A percentile compares a stretch with the other conserved stretches of the same genome.
Conservation (phyloP, 2,113 vertebrate species). For the Thermophis baileyi region DNA sequence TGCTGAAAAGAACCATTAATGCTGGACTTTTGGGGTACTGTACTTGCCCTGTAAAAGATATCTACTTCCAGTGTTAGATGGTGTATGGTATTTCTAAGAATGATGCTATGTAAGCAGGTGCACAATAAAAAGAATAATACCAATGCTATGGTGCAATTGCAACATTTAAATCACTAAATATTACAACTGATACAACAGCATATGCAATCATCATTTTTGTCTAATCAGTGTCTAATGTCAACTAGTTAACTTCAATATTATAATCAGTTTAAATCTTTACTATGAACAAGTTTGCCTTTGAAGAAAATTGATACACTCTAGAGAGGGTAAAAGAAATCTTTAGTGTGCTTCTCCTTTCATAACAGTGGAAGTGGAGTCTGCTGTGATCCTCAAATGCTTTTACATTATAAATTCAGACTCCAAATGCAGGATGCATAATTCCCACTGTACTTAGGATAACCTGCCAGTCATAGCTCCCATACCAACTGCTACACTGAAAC, state of each 20-base stretch:
- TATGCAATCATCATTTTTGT: not conserved
- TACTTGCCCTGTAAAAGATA: not conserved
- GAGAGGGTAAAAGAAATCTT: not conserved
- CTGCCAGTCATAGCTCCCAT: not conserved
- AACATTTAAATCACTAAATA: not conserved
- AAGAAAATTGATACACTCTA: not conserved
- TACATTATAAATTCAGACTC: slow-evolving; percentile 2
- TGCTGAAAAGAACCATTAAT: not conserved
- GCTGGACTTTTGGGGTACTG: not conserved
- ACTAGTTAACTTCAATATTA: not conserved
- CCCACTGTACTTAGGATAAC: not conserved
- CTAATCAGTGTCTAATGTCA: not conserved
- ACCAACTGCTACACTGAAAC: not conserved
- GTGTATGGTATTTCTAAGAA: not conserved
- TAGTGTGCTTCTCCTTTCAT: not conserved
- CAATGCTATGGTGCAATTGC: not conserved
- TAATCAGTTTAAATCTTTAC: not conserved
- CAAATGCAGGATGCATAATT: not conserved
- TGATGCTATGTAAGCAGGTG: not conserved
- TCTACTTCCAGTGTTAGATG: not conserved
- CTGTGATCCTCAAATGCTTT: slow-evolving; percentile 3
- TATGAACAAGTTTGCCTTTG: not conserved
- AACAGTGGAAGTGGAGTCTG: not conserved
- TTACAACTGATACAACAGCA: not conserved
- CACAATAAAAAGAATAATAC: not conserved